These are phyloP conservation scores for Solenopsis invicta DNA, from an alignment of 1,140 invertebrate genomes.

Conservation along the genomic window DNA sequence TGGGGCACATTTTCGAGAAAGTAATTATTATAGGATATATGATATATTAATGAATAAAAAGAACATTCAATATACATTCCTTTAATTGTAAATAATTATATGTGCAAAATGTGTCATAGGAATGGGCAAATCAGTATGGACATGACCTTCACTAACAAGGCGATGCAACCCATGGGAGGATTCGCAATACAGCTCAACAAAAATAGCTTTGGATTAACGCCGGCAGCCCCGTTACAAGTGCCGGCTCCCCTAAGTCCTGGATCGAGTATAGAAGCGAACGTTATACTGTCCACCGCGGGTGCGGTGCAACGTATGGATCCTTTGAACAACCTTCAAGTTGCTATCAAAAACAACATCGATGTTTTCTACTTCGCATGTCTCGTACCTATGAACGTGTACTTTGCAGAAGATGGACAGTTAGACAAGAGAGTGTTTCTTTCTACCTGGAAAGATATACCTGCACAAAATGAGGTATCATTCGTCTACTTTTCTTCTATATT, in stretches of 20 bases:
- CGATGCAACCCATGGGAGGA: conserved; percentile 98
- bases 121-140: conserved; percentile 97
- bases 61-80: neutral
- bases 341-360: conserved; percentile 99
- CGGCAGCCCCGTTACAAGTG: conserved; percentile 93
- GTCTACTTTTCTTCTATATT: neutral
- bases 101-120: conserved; percentile 83
- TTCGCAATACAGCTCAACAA: conserved; percentile 99
- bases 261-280: conserved; percentile 92
- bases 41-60: neutral
- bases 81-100: conserved; percentile 15
- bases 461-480: conserved; percentile 96
- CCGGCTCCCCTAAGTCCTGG: conserved; percentile 94
- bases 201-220: conserved; percentile 98
- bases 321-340: conserved; percentile 98
- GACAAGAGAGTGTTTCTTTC: conserved; percentile 99
- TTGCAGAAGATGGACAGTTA: conserved; percentile 98
- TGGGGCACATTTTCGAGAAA: conserved; percentile 97
- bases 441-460: conserved; percentile 99
- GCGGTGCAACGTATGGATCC: conserved; percentile 99
- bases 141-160: conserved; percentile 98
- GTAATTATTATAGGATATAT: conserved; percentile 79
- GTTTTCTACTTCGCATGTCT: conserved; percentile 99
- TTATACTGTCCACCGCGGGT: conserved; percentile 94
- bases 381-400: conserved; percentile 97